Evolutionary conservation across 2,113 vertebrate species (phyloP).

Genomic region (Sylvietta virens): DNA sequence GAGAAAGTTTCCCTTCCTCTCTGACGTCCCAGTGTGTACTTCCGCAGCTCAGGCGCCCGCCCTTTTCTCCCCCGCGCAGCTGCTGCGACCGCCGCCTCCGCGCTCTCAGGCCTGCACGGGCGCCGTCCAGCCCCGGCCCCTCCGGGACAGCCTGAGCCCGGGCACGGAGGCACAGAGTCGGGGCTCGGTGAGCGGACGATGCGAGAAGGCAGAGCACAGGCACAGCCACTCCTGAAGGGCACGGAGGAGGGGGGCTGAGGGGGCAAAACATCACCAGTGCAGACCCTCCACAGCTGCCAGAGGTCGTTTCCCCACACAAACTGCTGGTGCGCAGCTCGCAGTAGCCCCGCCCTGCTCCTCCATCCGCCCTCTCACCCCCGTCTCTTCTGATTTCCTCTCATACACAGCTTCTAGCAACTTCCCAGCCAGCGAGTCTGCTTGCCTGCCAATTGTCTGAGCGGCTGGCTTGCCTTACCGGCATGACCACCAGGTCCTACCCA

Average conservation of each 20-base stretch:
- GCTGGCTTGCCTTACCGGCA: neutral
- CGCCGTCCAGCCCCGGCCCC: neutral
- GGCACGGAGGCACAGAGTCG: neutral
- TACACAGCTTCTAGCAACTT: neutral
- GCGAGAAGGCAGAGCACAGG: neutral
- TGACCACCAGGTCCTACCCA: too few species aligned
- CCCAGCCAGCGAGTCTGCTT: neutral
- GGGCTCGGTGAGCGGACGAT: accelerated
- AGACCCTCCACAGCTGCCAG: neutral
- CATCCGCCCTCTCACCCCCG: accelerated
- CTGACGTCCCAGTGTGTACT: neutral
- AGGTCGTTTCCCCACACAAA: neutral
- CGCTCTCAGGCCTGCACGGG: accelerated
- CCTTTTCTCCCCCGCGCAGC: neutral
- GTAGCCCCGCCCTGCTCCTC: neutral
- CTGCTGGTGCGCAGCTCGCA: accelerated
- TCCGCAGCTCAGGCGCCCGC: neutral
- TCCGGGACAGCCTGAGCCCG: too few species aligned
- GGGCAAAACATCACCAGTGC: accelerated
- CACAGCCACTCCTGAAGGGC: neutral
- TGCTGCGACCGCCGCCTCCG: neutral
- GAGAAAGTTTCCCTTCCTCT: neutral
- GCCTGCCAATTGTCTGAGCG: neutral
- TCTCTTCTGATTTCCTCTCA: neutral
- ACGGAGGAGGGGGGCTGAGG: accelerated